Evolutionary conservation across 2,797 vertebrate species (phyloP).

Genomic region (Gallinago solitaria): DNA sequence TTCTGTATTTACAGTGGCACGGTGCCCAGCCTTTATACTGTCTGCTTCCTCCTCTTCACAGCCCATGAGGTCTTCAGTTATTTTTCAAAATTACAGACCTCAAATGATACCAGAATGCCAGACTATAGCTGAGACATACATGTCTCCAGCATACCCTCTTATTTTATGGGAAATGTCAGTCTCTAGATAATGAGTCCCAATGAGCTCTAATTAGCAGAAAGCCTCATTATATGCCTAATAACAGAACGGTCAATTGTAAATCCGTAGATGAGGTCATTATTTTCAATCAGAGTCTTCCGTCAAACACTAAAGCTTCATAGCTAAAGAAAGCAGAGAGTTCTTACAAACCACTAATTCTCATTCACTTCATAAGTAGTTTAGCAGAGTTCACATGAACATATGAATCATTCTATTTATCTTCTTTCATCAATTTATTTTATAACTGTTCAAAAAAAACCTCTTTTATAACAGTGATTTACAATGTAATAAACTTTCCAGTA

Average conservation of each 20-base stretch:
- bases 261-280: constrained; percentile 40
- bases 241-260: constrained; percentile 47
- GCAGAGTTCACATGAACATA: constrained; percentile 3
- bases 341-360: constrained; percentile 6
- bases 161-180: constrained; percentile 21
- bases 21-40: constrained; percentile 29
- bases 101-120: constrained; percentile 1
- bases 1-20: constrained; percentile 29
- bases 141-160: not conserved
- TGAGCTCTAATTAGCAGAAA: constrained; percentile 42
- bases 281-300: constrained; percentile 23
- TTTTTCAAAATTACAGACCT: constrained; percentile 38
- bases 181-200: constrained; percentile 42
- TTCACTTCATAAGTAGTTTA: constrained; percentile 26
- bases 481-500: not conserved
- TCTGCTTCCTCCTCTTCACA: constrained; percentile 30
- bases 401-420: constrained; percentile 41
- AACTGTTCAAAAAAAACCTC: constrained; percentile 22
- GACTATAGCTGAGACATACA: not conserved
- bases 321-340: not conserved
- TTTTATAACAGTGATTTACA: constrained; percentile 16
- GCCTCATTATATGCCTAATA: constrained; percentile 20
- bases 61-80: not conserved
- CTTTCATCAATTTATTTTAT: constrained; percentile 43
- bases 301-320: not conserved